phyloP scores from a whole-genome alignment of 2,888 invertebrate genomes.

The Microctonus brassicae region DNA sequence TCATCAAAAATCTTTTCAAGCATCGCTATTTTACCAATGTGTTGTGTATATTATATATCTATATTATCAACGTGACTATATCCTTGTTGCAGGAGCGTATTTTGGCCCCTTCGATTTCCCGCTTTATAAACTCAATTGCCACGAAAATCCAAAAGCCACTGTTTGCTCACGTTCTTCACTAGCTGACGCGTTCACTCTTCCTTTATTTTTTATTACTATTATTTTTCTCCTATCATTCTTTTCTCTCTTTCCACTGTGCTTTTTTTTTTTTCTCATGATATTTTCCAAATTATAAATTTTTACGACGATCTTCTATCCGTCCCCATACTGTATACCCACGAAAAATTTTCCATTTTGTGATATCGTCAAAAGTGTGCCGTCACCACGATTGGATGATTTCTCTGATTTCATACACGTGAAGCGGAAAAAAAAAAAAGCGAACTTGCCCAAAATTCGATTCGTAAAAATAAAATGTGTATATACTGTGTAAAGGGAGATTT shows the following conservation, averaged over 20 bases:
- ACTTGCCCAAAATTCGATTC: conserved; percentile 3
- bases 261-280: conserved; percentile 48
- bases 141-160: conserved; percentile 54
- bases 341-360: conserved; percentile 37
- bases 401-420: conserved; percentile 23
- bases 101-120: conserved; percentile 67
- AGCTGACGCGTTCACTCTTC: conserved; percentile 14
- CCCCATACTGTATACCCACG: conserved; percentile 46
- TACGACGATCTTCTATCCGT: conserved; percentile 57
- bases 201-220: conserved; percentile 15
- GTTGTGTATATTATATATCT: conserved; percentile 30
- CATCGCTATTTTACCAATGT: conserved; percentile 58
- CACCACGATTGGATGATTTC: conserved; percentile 14
- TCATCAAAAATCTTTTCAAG: conserved; percentile 65
- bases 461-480: background rate
- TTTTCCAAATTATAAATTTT: conserved; percentile 71
- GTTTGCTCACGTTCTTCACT: conserved; percentile 30
- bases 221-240: conserved; percentile 23
- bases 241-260: conserved; percentile 9
- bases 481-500: conserved; percentile 29
- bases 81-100: too few relatives aligned
- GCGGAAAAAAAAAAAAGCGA: conserved; percentile 1
- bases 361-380: conserved; percentile 20
- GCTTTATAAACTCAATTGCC: conserved; percentile 69
- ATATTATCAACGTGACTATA: conserved; percentile 15